A percentile compares a stretch with the other conserved stretches of the same genome.
phyloP scores from a whole-genome alignment of 2,113 vertebrate genomes.

The Ovis canadensis region DNA sequence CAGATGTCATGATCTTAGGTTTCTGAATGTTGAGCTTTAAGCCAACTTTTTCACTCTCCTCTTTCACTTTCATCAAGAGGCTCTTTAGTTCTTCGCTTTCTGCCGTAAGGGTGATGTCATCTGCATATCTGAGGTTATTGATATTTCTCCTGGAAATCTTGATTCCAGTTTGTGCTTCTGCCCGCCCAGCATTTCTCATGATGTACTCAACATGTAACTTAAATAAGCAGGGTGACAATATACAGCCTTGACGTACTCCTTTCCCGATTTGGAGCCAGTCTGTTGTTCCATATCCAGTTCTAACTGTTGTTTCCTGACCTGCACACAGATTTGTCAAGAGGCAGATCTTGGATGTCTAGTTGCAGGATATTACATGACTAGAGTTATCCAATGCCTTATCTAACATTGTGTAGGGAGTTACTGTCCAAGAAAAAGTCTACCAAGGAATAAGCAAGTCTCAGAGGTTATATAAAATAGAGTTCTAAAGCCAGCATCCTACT shows the following conservation, averaged over 20 bases:
- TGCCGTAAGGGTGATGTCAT: not conserved
- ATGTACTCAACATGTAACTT: not conserved
- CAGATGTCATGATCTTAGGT: not conserved
- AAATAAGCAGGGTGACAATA: not conserved
- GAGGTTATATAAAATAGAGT: not conserved
- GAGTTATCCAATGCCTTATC: not conserved
- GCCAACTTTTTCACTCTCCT: not conserved
- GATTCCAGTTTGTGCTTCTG: not conserved
- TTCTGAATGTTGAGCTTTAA: not conserved
- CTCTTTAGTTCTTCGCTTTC: not conserved
- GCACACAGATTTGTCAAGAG: not conserved
- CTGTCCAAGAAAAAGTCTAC: not conserved
- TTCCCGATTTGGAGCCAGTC: not conserved
- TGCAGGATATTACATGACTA: not conserved
- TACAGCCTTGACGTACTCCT: not conserved
- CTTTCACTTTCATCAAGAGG: not conserved
- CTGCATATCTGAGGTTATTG: not conserved
- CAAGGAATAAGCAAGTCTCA: not conserved
- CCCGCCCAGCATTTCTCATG: not conserved
- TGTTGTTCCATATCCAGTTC: not conserved
- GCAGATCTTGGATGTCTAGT: not conserved
- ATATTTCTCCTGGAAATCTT: not conserved
- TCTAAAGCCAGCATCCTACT: not conserved
- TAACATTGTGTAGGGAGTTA: not conserved
- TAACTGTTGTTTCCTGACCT: not conserved